Evolutionary conservation across 2,797 vertebrate genomes (phyloP).

Genomic region (Triplophysa yarkandensis): DNA sequence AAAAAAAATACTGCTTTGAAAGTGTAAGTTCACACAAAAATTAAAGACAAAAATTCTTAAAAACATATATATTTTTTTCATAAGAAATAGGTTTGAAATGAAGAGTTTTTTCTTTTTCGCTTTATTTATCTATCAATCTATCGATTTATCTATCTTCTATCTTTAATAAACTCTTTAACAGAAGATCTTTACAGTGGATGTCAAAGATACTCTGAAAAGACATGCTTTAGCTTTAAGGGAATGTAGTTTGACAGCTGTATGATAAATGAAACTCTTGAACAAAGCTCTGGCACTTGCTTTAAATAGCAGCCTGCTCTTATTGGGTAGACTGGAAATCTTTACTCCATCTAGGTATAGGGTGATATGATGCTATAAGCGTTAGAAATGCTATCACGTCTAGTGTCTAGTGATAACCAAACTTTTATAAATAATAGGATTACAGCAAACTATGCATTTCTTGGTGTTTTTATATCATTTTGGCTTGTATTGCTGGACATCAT

Average conservation of each 20-base stretch:
- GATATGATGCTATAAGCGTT: slow-evolving; percentile 23
- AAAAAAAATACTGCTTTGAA: no score
- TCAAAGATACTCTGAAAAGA: slow-evolving; percentile 3
- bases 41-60: no score
- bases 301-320: slow-evolving; percentile 29
- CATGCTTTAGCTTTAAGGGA: slow-evolving; percentile 22
- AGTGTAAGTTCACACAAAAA: no score
- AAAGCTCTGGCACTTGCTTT: slow-evolving; percentile 44
- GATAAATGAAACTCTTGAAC: slow-evolving; percentile 44
- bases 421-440: not conserved
- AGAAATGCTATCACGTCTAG: slow-evolving; percentile 16
- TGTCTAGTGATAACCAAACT: not conserved
- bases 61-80: no score
- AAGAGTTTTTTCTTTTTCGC: no score
- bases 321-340: slow-evolving; percentile 8
- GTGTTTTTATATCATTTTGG: no score
- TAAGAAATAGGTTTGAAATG: no score
- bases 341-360: slow-evolving; percentile 18
- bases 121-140: no score
- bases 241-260: slow-evolving; percentile 37
- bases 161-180: no score
- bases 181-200: slow-evolving; percentile 2
- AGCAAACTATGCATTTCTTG: no score
- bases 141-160: no score
- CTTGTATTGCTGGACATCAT: no score